A percentile compares a stretch with the other conserved stretches of the same genome.
These are phyloP conservation scores for Tachysurus fulvidraco DNA, from an alignment of 2,113 vertebrate species.

Conservation along the genomic window DNA sequence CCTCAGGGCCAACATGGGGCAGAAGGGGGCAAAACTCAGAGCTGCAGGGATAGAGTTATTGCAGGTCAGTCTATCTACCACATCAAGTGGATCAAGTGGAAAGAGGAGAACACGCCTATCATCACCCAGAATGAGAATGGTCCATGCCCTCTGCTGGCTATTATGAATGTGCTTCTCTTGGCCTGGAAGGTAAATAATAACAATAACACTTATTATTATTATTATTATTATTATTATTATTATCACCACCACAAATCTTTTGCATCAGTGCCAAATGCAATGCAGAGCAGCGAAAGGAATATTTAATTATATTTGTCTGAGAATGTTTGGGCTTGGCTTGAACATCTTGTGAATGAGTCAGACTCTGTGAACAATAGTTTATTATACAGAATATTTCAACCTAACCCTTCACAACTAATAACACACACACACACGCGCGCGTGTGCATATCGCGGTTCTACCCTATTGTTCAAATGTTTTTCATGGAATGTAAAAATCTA, in stretches of 20 bases:
- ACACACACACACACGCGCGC: background rate
- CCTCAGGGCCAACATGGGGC: slow-evolving; percentile 70
- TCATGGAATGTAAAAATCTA: background rate
- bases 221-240: background rate
- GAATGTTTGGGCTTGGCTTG: background rate
- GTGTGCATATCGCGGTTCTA: background rate
- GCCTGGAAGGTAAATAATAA: slow-evolving; percentile 88
- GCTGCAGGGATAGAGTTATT: slow-evolving; percentile 82
- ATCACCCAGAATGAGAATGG: slow-evolving; percentile 99
- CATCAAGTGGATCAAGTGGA: slow-evolving; percentile 99
- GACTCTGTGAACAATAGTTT: background rate
- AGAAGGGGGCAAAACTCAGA: slow-evolving; percentile 71
- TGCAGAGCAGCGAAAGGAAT: background rate
- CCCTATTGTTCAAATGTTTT: background rate
- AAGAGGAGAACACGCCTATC: slow-evolving; percentile 92
- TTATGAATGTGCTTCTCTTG: slow-evolving; percentile 95
- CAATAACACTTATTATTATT: slow-evolving; percentile 7
- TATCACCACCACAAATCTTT: background rate
- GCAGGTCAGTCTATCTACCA: slow-evolving; percentile 95
- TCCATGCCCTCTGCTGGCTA: slow-evolving; percentile 93
- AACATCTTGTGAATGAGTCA: background rate
- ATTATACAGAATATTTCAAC: slow-evolving; percentile 2
- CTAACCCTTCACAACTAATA: background rate
- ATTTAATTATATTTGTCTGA: background rate
- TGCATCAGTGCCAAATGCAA: background rate